A percentile compares a stretch with the other conserved stretches of the same genome.
phyloP scores from a whole-genome alignment of 2,113 vertebrate species.

The Myxocyprinus asiaticus region DNA sequence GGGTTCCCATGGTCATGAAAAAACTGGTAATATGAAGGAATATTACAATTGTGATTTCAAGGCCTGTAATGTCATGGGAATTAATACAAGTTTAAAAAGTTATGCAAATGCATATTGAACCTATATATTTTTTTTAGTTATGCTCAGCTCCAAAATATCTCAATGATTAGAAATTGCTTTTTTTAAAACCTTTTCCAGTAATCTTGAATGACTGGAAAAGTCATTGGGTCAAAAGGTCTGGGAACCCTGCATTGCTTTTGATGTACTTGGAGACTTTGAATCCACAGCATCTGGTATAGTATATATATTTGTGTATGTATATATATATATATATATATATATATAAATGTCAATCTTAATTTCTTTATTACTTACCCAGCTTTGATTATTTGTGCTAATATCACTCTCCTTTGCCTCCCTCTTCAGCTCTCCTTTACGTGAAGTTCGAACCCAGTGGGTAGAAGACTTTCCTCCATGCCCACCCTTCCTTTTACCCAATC shows the following conservation, averaged over 20 bases:
- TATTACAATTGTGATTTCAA: too few relatives aligned
- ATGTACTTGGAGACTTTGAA: neutral
- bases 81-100: too few relatives aligned
- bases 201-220: neutral
- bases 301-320: too few relatives aligned
- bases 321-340: too few relatives aligned
- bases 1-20: too few relatives aligned
- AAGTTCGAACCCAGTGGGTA: constrained; percentile 45
- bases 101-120: too few relatives aligned
- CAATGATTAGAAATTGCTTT: neutral
- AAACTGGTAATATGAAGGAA: too few relatives aligned
- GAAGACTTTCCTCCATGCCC: constrained; percentile 44
- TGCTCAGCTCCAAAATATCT: too few relatives aligned
- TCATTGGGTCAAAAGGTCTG: neutral
- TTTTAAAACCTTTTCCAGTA: neutral
- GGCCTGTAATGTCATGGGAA: too few relatives aligned
- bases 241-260: neutral
- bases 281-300: too few relatives aligned
- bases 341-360: too few relatives aligned
- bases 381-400: constrained; percentile 19
- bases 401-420: constrained; percentile 42
- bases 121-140: too few relatives aligned
- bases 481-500: constrained; percentile 37
- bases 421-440: constrained; percentile 54
- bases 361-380: neutral